phyloP scores from a whole-genome alignment of 2,888 invertebrate species.

The Acanthosepion pharaonis region DNA sequence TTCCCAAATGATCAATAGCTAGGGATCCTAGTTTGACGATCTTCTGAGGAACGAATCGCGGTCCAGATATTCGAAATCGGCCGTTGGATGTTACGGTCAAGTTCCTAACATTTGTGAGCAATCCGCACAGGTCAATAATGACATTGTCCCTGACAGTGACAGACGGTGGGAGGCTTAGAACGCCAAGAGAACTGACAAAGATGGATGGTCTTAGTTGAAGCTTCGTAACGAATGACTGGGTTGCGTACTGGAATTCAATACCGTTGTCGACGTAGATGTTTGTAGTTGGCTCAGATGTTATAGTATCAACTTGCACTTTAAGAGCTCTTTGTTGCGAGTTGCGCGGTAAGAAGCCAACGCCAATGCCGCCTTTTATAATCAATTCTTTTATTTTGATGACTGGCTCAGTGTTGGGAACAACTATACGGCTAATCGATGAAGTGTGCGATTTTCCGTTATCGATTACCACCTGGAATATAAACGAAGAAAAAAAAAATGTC shows the following conservation, averaged over 20 bases:
- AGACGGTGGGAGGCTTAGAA: slow-evolving; percentile 56
- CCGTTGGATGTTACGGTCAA: slow-evolving; percentile 55
- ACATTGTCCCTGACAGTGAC: slow-evolving; percentile 55
- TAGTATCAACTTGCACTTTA: slow-evolving; percentile 53
- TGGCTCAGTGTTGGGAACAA: slow-evolving; percentile 51
- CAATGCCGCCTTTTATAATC: slow-evolving; percentile 50
- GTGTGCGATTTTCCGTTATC: not conserved
- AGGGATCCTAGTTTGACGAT: slow-evolving; percentile 52
- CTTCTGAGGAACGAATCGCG: not conserved
- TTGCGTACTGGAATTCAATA: slow-evolving; percentile 53
- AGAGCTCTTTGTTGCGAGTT: slow-evolving; percentile 49
- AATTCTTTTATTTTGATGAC: slow-evolving; percentile 52
- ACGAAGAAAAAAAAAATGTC: not conserved
- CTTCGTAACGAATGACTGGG: slow-evolving; percentile 48
- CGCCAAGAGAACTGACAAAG: slow-evolving; percentile 54
- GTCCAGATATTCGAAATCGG: slow-evolving; percentile 46
- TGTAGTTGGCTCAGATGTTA: slow-evolving; percentile 54
- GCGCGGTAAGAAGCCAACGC: slow-evolving; percentile 53
- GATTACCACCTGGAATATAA: not conserved
- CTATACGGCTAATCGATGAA: slow-evolving; percentile 51
- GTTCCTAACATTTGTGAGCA: slow-evolving; percentile 53
- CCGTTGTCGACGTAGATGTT: slow-evolving; percentile 53
- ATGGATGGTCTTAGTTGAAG: slow-evolving; percentile 53
- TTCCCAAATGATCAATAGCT: slow-evolving; percentile 55
- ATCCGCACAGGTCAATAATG: slow-evolving; percentile 59